Evolutionary conservation across 1,140 invertebrate genomes (phyloP).

Genomic region (Atta cephalotes): DNA sequence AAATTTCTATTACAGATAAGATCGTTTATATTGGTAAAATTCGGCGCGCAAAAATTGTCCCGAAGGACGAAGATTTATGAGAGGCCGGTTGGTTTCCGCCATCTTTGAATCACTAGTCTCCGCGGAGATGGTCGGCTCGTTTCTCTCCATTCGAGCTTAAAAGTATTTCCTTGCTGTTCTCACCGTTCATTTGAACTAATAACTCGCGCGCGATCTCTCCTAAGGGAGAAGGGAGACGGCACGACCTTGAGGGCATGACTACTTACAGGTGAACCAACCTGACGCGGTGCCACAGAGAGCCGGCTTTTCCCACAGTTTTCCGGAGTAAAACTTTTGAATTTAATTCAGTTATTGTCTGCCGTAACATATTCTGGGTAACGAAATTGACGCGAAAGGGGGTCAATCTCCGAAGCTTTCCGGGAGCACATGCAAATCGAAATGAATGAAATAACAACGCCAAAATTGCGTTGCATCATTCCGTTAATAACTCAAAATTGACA

Average conservation of each 20-base stretch:
- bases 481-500: not conserved
- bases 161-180: slow-evolving; percentile 78
- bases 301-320: slow-evolving; percentile 63
- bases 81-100: not conserved
- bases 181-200: slow-evolving; percentile 75
- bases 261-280: slow-evolving; percentile 23
- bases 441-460: not conserved
- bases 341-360: slow-evolving; percentile 54
- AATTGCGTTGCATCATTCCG: not conserved
- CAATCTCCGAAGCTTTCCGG: not conserved
- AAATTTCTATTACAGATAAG: not conserved
- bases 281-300: not conserved
- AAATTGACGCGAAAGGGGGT: not conserved
- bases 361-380: slow-evolving; percentile 13
- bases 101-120: slow-evolving; percentile 74
- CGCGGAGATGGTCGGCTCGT: slow-evolving; percentile 61
- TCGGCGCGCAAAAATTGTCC: slow-evolving; percentile 21
- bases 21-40: not conserved
- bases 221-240: not conserved
- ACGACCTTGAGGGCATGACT: slow-evolving; percentile 40
- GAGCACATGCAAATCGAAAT: slow-evolving; percentile 21
- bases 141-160: slow-evolving; percentile 74
- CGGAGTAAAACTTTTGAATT: slow-evolving; percentile 45
- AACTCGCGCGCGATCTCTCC: slow-evolving; percentile 64
- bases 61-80: slow-evolving; percentile 40